Base-by-base conservation (phyloP, 1,140 invertebrate genomes). In the Eurytemora carolleeae region DNA sequence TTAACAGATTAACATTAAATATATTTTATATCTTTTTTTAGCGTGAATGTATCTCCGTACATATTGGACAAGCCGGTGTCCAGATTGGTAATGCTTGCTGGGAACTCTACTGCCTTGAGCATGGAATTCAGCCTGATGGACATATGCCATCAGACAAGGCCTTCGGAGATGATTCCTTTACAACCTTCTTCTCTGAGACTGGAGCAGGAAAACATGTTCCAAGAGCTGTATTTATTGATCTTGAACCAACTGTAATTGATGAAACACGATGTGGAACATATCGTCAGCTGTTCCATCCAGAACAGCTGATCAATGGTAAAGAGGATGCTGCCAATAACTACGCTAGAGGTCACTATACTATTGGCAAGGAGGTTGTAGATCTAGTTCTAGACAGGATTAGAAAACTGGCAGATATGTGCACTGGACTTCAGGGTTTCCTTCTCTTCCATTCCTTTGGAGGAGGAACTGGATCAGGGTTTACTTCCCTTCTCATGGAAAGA, bases 381-480 rank as follows among this genome's bases (percentile, higher is more conserved):
- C 69, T 84, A 19, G 85, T 87, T 1, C 69, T 87, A 63, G 86
- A 88, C 70, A 64, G 73, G 57, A 81, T 87, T 63, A 76, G 84
- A 44, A 86, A 87, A 72, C 73, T 87, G 60, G 82, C 86, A 15
- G 87, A 91, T 69, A 84, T 87, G 72, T 91, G 87, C 72, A 84
- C 83, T 53, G 85, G 87, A 23, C 74, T 83, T 2, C 86, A 91
- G 72, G 87, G 87, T n/a, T 91, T 91, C 72, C 76, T 92, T 16
- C 84, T 91, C 66, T 91, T 90, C 72, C 87, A 89, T 72, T 85
- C 85, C 0, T 91, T 93, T 70, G 89, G 90, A 53, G 90, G 89
- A 54, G 87, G 87, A 53, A 90, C 87, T 64, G 86, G 87, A 12
- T 87, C 85, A 20, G 87, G 87, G 1, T 90, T 90, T 72, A 85